Base-by-base conservation (phyloP, 2,113 vertebrate genomes). In the Recurvirostra avosetta region DNA sequence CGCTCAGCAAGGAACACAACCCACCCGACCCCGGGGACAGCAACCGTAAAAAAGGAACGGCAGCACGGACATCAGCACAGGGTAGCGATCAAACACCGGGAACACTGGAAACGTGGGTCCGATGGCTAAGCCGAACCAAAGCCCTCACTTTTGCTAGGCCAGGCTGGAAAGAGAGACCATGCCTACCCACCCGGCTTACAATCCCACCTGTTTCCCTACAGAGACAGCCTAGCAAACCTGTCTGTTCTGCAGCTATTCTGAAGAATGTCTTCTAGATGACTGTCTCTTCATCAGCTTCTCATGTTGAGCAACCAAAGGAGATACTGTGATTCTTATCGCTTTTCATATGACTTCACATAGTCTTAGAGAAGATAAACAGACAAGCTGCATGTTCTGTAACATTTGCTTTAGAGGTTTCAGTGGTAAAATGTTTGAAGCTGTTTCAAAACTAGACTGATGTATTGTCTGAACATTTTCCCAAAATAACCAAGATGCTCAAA, bases 231-330 rank as follows among this genome's bases (percentile, higher is more conserved):
- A 94, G 43, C 91, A 94, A 80, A 92, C 56, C 82, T 85, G 41
- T 84, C 68, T 93, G 63, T 81, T 66, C 80, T 59, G 63, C 9
- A 62, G 77, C 73, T 95, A 52, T 97, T 97, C 91, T 91, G 67
- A 93, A 94, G 95, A 97, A 96, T 61, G 34, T 23, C 90, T 93
- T 49, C 21, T 63, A 86, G 63, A 67, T 94, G 82, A 90, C 88
- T 95, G 53, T 95, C 92, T 97, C 93, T 85, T 96, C 90, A 88
- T 78, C 86, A 88, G 70, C 92, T 87, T 87, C 86, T 96, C 76
- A 94, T 80, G 93, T 67, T 92, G 92, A 97, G 92, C 95, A 86
- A 80, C 93, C 92, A 76, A 90, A 89, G 78, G 82, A 96, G 88
- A 76, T 86, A 76, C 30, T 91, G 78, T 40, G 94, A 97, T 92